Percentiles rank a stretch among this genome's conserved stretches.
Evolutionary conservation across 2,797 vertebrate species (phyloP).

Genomic region (Pogoniulus pusillus): DNA sequence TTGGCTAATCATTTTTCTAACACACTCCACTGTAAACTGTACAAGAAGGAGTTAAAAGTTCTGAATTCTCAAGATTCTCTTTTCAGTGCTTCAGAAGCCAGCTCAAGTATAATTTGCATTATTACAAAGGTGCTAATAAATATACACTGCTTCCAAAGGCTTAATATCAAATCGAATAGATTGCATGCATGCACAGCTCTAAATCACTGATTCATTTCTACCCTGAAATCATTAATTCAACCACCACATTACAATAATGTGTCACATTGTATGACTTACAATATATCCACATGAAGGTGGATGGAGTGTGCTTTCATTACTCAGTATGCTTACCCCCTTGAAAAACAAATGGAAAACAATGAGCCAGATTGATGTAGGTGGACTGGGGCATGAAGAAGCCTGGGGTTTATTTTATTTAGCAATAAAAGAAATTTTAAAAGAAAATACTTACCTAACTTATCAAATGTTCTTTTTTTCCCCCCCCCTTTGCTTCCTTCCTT

Average conservation of each 20-base stretch:
- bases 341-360: not conserved
- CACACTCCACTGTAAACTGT: not conserved
- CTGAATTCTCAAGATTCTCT: not conserved
- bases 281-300: not conserved
- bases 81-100: not conserved
- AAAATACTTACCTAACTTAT: not conserved
- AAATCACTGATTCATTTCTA: constrained; percentile 34
- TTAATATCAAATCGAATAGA: not conserved
- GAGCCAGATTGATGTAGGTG: not conserved
- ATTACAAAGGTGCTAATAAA: constrained; percentile 6
- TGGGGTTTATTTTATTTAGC: not conserved
- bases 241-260: not conserved
- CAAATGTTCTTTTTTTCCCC: not conserved
- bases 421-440: not conserved
- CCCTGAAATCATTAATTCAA: constrained; percentile 7
- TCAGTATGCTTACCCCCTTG: not conserved
- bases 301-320: not conserved
- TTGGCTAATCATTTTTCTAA: not conserved
- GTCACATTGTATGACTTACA: not conserved
- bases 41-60: not conserved
- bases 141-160: not conserved
- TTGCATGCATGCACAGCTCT: not conserved
- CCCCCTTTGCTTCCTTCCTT: no score
- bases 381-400: not conserved
- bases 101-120: not conserved